Evolutionary conservation across 2,888 invertebrate genomes (phyloP), one percentile per base, ranked within the genome.

Genomic region (Anaspis maculata): DNA sequence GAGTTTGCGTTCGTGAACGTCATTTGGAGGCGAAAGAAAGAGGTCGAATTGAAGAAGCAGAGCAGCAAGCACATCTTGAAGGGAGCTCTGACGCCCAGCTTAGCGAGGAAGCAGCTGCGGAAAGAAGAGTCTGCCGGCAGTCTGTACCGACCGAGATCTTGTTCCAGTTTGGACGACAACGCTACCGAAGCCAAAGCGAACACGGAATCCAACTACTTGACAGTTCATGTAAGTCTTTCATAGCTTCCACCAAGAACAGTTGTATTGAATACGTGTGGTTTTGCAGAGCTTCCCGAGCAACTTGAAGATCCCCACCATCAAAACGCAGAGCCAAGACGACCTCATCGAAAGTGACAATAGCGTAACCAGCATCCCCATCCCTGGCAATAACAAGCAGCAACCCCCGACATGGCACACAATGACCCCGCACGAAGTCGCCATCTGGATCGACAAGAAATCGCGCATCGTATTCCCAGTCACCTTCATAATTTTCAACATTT

Each of bases 1-100:
- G 88, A 89, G 60, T 89, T 89, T 54, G 88, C 89, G 3, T 89
- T 89, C 54, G 89, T 89, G 25, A 89, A 89, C 58, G 86, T 84
- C 4, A 88, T 89, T 56, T 89, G 87, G 79, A 73, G 88, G 35
- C 73, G 88, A 59, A 56, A 57, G 39, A 59, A 57, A 42, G 49
- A 55, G 28, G 56, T 59, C 3, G 56, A 59, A 32, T 23, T 59
- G 39, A 54, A 57, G 30, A 57, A 57, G 32, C 39, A 51, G 3
- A 59, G 48, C 61, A 85, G 86, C 59, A 86, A 83, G 56, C 83
- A 88, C 52, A 88, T 89, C 32, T 62, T 89, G 15, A 86, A 84
- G 67, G 84, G 85, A 25, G 86, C 88, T 0, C 57, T 89, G 39
- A 88, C 88, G 0, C 88, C 88, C 3, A 75, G 80, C 32, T 64